A percentile compares a stretch with the other conserved stretches of the same genome.
Conservation (phyloP, 2,888 invertebrate species). For the Acanthosepion esculentum region DNA sequence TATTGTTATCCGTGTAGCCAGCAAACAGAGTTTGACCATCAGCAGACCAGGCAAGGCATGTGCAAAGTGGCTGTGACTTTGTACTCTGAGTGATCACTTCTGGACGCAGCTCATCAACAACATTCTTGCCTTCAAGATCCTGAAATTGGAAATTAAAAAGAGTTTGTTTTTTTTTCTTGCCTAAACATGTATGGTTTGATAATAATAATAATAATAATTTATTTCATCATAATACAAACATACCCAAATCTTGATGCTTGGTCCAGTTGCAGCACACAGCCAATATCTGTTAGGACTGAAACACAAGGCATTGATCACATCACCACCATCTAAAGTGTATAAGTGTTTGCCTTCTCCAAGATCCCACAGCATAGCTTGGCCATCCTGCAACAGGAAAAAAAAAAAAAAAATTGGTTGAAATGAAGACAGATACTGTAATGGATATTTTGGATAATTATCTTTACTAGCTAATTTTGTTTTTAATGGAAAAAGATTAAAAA, state of each 20-base stretch:
- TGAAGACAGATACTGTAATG: too few relatives aligned
- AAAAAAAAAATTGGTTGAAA: not conserved
- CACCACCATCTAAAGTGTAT: slow-evolving; percentile 98
- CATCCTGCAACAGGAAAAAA: slow-evolving; percentile 81
- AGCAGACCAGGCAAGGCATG: slow-evolving; percentile 98
- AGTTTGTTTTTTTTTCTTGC: too few relatives aligned
- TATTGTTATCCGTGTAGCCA: slow-evolving; percentile 98
- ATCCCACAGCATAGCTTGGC: slow-evolving; percentile 99
- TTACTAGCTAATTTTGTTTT: too few relatives aligned
- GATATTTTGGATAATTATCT: too few relatives aligned
- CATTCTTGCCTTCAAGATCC: slow-evolving; percentile 99
- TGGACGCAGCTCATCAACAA: slow-evolving; percentile 98
- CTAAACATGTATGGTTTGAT: too few relatives aligned
- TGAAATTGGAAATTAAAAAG: slow-evolving; percentile 73
- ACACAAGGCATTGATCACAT: slow-evolving; percentile 97
- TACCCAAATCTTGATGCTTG: slow-evolving; percentile 98
- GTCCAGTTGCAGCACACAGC: slow-evolving; percentile 99
- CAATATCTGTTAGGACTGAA: slow-evolving; percentile 99
- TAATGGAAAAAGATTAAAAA: too few relatives aligned
- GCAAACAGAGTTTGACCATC: slow-evolving; percentile 99
- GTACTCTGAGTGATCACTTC: slow-evolving; percentile 84
- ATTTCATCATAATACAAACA: not conserved
- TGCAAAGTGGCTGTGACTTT: slow-evolving; percentile 94
- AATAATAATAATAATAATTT: too few relatives aligned
- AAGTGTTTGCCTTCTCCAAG: slow-evolving; percentile 99